phyloP scores from a whole-genome alignment of 2,113 vertebrate genomes.

The Siniperca chuatsi region DNA sequence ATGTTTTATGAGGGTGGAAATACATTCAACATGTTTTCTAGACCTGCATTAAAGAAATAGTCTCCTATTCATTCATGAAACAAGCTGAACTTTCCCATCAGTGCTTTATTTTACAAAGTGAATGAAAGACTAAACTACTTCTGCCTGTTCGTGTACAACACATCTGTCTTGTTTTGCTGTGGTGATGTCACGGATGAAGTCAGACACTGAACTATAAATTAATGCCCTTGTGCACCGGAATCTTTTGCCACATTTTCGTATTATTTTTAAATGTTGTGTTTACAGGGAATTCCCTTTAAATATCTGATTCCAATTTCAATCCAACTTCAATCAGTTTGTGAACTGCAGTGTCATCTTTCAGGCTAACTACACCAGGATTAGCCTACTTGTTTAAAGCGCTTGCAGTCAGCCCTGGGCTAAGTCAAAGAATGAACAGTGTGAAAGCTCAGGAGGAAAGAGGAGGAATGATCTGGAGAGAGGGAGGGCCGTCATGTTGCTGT shows the following conservation, averaged over 20 bases:
- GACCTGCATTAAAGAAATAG: not conserved
- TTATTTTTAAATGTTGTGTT: not conserved
- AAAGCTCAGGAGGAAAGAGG: constrained; percentile 29
- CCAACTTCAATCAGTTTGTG: not conserved
- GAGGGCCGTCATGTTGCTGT: constrained; percentile 24
- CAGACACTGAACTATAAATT: too few species aligned
- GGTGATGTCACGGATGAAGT: too few species aligned
- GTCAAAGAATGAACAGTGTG: constrained; percentile 38
- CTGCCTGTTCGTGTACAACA: too few species aligned
- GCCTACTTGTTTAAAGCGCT: constrained; percentile 18
- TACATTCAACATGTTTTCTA: too few species aligned
- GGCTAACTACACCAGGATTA: constrained; percentile 14
- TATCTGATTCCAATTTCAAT: not conserved
- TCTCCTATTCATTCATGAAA: not conserved
- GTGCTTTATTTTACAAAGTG: too few species aligned
- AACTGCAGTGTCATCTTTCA: constrained; percentile 11
- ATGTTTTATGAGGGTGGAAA: not conserved
- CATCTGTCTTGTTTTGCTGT: too few species aligned
- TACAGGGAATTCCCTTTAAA: not conserved
- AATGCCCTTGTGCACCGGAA: not conserved
- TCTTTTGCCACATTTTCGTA: not conserved
- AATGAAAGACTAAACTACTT: too few species aligned
- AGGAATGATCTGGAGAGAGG: constrained; percentile 25
- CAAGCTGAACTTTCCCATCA: not conserved
- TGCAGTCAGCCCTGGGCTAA: not conserved